These are phyloP conservation scores for Propithecus coquereli DNA, from an alignment of 2,113 vertebrate species.

Conservation along the genomic window DNA sequence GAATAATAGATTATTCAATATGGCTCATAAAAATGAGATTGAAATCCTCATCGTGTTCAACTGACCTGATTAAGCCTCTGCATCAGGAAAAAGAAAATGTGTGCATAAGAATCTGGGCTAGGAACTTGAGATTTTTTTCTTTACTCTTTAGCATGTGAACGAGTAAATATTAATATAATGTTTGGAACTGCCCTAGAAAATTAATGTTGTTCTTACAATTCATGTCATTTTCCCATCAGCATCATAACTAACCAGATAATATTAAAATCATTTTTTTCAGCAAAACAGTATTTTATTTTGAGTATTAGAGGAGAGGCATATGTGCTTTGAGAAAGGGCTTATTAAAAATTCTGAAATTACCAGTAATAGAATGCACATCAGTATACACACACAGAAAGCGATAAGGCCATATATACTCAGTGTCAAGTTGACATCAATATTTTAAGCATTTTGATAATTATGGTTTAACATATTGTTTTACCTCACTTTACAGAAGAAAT, in stretches of 20 bases:
- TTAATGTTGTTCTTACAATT: neutral
- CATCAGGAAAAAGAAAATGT: neutral
- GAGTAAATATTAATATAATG: neutral
- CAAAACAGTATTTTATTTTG: conserved; percentile 8
- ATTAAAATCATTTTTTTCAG: neutral
- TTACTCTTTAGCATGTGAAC: neutral
- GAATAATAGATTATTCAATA: conserved; percentile 27
- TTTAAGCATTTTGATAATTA: neutral
- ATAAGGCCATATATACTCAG: neutral
- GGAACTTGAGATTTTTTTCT: neutral
- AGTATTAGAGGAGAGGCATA: neutral
- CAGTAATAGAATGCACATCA: neutral
- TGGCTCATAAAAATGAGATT: conserved; percentile 2
- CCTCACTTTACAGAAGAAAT: neutral
- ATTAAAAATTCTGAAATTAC: neutral
- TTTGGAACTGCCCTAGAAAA: neutral
- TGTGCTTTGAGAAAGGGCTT: neutral
- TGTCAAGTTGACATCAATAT: neutral
- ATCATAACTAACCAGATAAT: neutral
- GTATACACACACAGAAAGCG: neutral
- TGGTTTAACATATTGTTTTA: neutral
- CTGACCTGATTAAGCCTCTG: neutral
- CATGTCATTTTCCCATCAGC: neutral
- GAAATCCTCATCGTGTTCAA: conserved; percentile 17
- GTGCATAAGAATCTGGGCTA: neutral